phyloP scores from a whole-genome alignment of 2,797 vertebrate genomes.

The Simalia tracyae region DNA sequence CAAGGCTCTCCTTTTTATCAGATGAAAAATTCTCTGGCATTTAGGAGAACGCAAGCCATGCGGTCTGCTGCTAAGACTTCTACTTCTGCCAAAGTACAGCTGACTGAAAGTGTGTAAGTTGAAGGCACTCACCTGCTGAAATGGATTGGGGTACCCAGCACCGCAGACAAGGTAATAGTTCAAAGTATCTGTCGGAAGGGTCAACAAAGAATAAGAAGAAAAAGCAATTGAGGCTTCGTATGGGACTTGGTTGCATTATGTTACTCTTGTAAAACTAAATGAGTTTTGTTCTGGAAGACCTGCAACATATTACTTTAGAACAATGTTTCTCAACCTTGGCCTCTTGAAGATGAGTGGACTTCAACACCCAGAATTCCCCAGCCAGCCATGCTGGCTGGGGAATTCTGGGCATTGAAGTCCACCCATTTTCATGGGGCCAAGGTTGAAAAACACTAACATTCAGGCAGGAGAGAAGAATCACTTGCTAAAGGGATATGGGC shows the following conservation, averaged over 20 bases:
- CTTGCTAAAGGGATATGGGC: background rate
- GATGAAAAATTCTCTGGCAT: background rate
- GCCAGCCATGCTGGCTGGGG: too few species aligned
- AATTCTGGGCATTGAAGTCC: too few species aligned
- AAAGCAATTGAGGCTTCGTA: background rate
- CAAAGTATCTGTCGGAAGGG: slow-evolving; percentile 81
- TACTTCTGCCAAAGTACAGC: background rate
- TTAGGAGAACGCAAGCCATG: background rate
- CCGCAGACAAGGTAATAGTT: slow-evolving; percentile 90
- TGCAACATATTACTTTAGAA: background rate
- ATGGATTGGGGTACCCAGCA: slow-evolving; percentile 86
- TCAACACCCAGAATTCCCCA: too few species aligned
- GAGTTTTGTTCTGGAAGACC: slow-evolving; percentile 3
- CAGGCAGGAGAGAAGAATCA: background rate
- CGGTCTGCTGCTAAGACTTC: background rate
- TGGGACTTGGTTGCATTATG: background rate
- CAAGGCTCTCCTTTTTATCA: background rate
- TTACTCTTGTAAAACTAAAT: slow-evolving; percentile 13
- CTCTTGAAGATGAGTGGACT: too few species aligned
- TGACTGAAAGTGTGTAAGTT: background rate
- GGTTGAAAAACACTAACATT: too few species aligned
- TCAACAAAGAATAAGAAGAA: background rate
- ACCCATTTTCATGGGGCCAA: too few species aligned
- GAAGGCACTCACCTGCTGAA: slow-evolving; percentile 83
- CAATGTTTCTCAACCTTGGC: background rate